phyloP scores from a whole-genome alignment of 2,888 invertebrate species.

The Caenorhabditis drosophilae region DNA sequence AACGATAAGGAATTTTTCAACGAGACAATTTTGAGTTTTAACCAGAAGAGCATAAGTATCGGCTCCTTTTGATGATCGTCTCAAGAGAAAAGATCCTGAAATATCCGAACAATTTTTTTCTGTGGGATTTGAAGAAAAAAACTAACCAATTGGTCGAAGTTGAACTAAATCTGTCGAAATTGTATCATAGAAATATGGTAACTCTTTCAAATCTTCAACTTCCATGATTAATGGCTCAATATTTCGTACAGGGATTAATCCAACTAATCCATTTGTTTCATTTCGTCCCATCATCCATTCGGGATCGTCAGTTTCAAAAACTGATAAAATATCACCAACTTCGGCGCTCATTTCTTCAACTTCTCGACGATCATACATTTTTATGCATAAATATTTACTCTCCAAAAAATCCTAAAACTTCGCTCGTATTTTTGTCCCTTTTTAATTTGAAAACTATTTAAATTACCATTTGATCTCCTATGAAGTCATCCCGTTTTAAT shows the following conservation, averaged over 20 bases:
- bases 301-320: constrained; percentile 29
- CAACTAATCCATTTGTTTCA: constrained; percentile 32
- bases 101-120: background rate
- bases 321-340: constrained; percentile 32
- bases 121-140: background rate
- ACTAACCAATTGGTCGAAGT: constrained; percentile 9
- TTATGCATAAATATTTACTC: constrained; percentile 15
- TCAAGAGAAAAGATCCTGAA: constrained; percentile 39
- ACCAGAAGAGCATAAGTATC: constrained; percentile 44
- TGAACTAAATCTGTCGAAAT: constrained; percentile 22
- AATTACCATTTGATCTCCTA: constrained; percentile 5
- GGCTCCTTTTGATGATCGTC: constrained; percentile 39
- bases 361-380: constrained; percentile 13
- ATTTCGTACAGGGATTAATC: constrained; percentile 21
- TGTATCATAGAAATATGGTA: constrained; percentile 34
- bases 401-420: constrained; percentile 14
- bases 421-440: no score
- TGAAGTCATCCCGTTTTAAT: constrained; percentile 11
- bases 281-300: constrained; percentile 40
- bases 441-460: background rate
- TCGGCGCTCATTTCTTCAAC: constrained; percentile 23
- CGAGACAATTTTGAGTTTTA: constrained; percentile 31
- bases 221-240: constrained; percentile 15
- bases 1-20: constrained; percentile 45
- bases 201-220: constrained; percentile 14